Evolutionary conservation across 2,888 invertebrate species (phyloP).

Genomic region (Nemurella pictetii): DNA sequence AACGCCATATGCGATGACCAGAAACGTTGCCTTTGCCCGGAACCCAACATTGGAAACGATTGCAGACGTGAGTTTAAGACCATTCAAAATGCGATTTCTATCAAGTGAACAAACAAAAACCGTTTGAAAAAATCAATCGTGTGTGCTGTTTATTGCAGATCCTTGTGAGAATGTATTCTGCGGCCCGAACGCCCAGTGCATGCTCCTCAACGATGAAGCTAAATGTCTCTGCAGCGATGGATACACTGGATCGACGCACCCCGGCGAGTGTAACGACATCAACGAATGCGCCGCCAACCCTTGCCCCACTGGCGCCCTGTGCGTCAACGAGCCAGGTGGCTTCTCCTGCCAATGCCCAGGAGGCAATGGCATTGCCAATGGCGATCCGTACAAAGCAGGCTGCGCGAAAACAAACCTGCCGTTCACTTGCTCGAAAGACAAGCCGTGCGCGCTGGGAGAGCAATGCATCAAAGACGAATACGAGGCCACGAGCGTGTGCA

Average conservation of each 20-base stretch:
- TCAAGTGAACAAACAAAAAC: too few relatives aligned
- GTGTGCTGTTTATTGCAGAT: slow-evolving; percentile 58
- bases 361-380: slow-evolving; percentile 59
- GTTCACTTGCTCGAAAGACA: slow-evolving; percentile 70
- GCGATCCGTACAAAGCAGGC: slow-evolving; percentile 79
- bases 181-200: slow-evolving; percentile 86
- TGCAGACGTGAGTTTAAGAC: slow-evolving; percentile 79
- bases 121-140: neutral
- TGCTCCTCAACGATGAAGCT: slow-evolving; percentile 78
- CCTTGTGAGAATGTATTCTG: slow-evolving; percentile 86
- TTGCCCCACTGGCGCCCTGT: slow-evolving; percentile 83
- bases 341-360: slow-evolving; percentile 88
- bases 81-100: neutral
- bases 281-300: slow-evolving; percentile 84
- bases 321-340: slow-evolving; percentile 83
- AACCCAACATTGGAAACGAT: slow-evolving; percentile 88
- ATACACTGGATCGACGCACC: slow-evolving; percentile 69
- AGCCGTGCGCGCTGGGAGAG: slow-evolving; percentile 82
- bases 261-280: slow-evolving; percentile 79
- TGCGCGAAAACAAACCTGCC: slow-evolving; percentile 68
- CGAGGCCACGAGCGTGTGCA: slow-evolving; percentile 78
- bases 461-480: slow-evolving; percentile 79
- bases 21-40: slow-evolving; percentile 82
- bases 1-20: slow-evolving; percentile 82
- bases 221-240: slow-evolving; percentile 84